A percentile compares a stretch with the other conserved stretches of the same genome.
Conservation (phyloP, 1,140 invertebrate genomes). For the Zaprionus africanus region DNA sequence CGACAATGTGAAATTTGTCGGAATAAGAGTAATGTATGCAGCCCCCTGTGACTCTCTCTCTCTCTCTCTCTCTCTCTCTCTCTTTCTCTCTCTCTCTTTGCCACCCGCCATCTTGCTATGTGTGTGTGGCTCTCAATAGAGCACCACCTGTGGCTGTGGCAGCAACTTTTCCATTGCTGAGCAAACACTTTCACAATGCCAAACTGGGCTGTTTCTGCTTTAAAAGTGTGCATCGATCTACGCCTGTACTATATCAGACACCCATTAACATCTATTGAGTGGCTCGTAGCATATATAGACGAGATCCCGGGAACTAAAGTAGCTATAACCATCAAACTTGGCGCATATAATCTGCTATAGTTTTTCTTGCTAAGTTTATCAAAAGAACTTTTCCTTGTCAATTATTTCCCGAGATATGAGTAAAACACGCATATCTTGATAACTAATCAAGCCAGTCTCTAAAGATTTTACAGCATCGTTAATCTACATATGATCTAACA, state of each 20-base stretch:
- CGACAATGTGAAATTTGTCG: slow-evolving; percentile 44
- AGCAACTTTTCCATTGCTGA: slow-evolving; percentile 31
- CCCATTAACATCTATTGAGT: no score
- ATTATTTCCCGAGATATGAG: not conserved
- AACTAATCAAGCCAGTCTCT: not conserved
- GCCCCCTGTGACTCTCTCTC: not conserved
- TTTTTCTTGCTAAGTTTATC: not conserved
- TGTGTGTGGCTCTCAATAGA: slow-evolving; percentile 14
- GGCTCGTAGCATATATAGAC: no score
- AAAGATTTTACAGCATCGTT: not conserved
- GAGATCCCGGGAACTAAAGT: not conserved
- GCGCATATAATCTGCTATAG: not conserved
- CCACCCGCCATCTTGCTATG: slow-evolving; percentile 7
- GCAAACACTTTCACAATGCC: slow-evolving; percentile 26
- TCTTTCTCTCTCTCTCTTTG: not conserved
- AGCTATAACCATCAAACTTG: not conserved
- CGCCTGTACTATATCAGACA: no score
- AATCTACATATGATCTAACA: not conserved
- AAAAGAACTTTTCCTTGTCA: rapidly evolving
- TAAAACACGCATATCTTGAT: not conserved
- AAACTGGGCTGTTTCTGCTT: not conserved
- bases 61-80: not conserved
- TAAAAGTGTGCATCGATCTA: no score
- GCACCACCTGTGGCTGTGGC: slow-evolving; percentile 40
- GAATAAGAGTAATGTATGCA: slow-evolving; percentile 20